Evolutionary conservation across 2,797 vertebrate genomes (phyloP).

Genomic region (Pseudotriccus pelzelni): DNA sequence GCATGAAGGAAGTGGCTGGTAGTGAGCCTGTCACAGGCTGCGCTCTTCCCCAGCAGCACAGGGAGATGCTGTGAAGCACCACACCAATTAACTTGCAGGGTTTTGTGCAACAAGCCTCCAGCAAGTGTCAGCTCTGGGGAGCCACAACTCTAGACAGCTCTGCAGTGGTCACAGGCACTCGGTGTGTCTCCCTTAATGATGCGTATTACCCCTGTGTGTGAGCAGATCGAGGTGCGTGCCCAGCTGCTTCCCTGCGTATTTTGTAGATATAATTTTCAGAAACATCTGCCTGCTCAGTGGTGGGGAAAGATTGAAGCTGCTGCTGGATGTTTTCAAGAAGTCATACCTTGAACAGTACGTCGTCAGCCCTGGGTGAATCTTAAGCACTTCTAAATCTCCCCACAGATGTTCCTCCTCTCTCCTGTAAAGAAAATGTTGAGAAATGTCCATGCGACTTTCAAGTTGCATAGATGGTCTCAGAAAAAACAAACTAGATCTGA

Average conservation of each 20-base stretch:
- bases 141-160: not conserved
- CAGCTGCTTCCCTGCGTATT: not conserved
- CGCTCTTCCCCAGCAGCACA: rapidly evolving
- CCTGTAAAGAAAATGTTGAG: not conserved
- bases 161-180: not conserved
- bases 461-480: not conserved
- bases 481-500: not conserved
- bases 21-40: not conserved
- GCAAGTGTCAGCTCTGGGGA: not conserved
- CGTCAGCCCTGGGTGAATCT: not conserved
- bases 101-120: not conserved
- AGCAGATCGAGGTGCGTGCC: not conserved
- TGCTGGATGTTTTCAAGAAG: not conserved
- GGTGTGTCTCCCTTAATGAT: not conserved
- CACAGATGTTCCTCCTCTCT: not conserved
- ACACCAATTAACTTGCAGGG: not conserved
- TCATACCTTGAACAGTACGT: not conserved
- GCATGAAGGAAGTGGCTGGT: not conserved
- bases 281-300: not conserved
- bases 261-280: not conserved
- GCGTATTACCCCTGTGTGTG: not conserved
- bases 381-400: not conserved
- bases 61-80: not conserved
- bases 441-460: not conserved
- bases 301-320: not conserved